Base-by-base conservation (phyloP, 1,140 invertebrate species). In the Pogonus chalceus region DNA sequence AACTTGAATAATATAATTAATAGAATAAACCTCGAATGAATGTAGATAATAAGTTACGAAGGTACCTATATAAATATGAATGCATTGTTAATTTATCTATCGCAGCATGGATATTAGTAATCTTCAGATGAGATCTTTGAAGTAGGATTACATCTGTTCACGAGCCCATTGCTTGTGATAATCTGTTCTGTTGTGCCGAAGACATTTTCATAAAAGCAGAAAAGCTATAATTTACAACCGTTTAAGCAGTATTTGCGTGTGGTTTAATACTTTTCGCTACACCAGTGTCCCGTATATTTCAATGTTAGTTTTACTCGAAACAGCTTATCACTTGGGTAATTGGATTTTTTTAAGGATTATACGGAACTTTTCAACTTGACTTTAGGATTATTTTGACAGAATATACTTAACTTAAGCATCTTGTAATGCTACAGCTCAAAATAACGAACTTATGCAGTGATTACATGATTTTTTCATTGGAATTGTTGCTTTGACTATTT, bases 141-240 rank as follows among this genome's bases (percentile, higher is more conserved):
- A 31, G 18, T 4, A 43, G 37, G 37, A 43, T 43, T 43, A 43
- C 37, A 43, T 43, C 37, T 43, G 37, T 43, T 9, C 37, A 9
- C 7, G 7, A 18, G 26, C 14, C 4, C 14, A 4, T 18, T 7
- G 4, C 18, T 43, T 9, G 37, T 43, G 37, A 43, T 43, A 43
- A 43, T 43, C 37, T 43, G 9, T 43, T 43, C 37, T 43, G 37
- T 43, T 43, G 37, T 43, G 37, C 37, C 37, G 37, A 16, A 43
- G 37, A 43, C 37, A 43, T 43, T 43, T 43, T 18, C 37, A 43
- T 43, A 43, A 43, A 43, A 43, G 37, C 37, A 10, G 37, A 43
- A 43, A 43, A 43, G 37, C 37, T 43, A 43, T 43, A 43, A 43
- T 43, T 43, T 43, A 43, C 37, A 43, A 43, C 37, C 37, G 37